These are phyloP conservation scores for Acleris sparsana DNA, from an alignment of 2,888 invertebrate species.

Conservation along the genomic window DNA sequence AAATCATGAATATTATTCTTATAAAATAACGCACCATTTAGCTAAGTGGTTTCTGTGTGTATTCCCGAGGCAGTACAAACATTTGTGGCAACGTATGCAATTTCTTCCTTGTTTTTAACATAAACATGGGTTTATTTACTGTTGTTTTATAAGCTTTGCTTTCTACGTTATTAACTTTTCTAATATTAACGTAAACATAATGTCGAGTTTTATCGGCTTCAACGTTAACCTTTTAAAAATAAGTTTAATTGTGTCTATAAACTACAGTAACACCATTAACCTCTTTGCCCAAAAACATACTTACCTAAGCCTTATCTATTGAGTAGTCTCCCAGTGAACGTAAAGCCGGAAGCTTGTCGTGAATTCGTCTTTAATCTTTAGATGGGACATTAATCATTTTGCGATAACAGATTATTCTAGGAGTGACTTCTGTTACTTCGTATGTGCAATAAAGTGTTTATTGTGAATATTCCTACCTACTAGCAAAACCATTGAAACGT, in stretches of 20 bases:
- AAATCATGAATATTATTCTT: constrained; percentile 41
- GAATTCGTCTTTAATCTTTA: constrained; percentile 13
- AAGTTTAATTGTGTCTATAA: background rate
- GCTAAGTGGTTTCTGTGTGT: constrained; percentile 36
- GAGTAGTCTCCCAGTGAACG: constrained; percentile 14
- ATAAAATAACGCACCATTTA: constrained; percentile 32
- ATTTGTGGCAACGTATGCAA: constrained; percentile 44
- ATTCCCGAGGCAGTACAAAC: constrained; percentile 21
- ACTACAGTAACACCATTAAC: constrained; percentile 32
- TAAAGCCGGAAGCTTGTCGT: constrained; percentile 38
- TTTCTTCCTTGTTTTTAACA: constrained; percentile 14
- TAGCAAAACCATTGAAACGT: constrained; percentile 4
- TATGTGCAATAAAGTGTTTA: background rate
- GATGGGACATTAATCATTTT: constrained; percentile 37
- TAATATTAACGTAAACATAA: no score
- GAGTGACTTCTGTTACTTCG: no score
- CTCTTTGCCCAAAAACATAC: constrained; percentile 41
- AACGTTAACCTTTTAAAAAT: no score
- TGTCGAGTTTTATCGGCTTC: no score
- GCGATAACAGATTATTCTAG: background rate
- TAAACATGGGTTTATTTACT: background rate
- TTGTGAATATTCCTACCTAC: no score
- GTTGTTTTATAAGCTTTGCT: background rate
- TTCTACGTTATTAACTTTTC: no score
- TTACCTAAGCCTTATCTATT: constrained; percentile 17